phyloP scores from a whole-genome alignment of 2,888 invertebrate genomes.

The Hyposoter didymator region DNA sequence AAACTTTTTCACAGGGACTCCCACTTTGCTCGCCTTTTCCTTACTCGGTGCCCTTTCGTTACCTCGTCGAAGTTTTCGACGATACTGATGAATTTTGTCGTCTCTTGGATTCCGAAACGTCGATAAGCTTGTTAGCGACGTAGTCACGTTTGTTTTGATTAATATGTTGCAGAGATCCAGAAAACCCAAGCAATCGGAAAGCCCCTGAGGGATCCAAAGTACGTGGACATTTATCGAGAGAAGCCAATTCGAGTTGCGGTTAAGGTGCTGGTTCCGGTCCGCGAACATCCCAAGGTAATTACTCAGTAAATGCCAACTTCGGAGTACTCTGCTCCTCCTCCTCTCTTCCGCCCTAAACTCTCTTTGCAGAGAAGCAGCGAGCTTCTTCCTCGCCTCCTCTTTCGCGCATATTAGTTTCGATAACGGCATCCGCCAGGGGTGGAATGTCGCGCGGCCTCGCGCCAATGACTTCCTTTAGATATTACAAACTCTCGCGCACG shows the following conservation, averaged over 20 bases:
- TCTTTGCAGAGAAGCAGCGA: neutral
- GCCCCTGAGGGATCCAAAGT: conserved; percentile 88
- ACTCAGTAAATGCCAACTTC: conserved; percentile 62
- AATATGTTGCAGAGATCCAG: conserved; percentile 88
- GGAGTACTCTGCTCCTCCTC: neutral
- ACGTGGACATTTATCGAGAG: conserved; percentile 91
- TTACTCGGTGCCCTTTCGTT: too few relatives aligned
- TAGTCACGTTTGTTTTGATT: conserved; percentile 34
- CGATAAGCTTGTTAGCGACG: neutral
- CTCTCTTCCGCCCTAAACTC: conserved; percentile 6
- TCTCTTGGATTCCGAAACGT: neutral
- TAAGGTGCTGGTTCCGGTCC: conserved; percentile 90
- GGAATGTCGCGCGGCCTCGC: conserved; percentile 43
- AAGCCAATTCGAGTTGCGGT: conserved; percentile 90
- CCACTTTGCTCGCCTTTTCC: too few relatives aligned
- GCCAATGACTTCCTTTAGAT: conserved; percentile 64
- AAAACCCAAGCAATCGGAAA: conserved; percentile 90
- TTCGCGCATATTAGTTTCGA: conserved; percentile 65
- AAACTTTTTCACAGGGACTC: too few relatives aligned
- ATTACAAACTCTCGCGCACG: conserved; percentile 52
- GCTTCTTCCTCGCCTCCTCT: conserved; percentile 25
- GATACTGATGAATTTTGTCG: neutral
- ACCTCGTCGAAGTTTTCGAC: neutral
- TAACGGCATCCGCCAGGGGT: conserved; percentile 54
- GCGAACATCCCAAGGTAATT: conserved; percentile 90